Percentiles rank a stretch among this genome's conserved stretches.
Conservation (phyloP, 2,113 vertebrate genomes). For the Rhineura floridana region DNA sequence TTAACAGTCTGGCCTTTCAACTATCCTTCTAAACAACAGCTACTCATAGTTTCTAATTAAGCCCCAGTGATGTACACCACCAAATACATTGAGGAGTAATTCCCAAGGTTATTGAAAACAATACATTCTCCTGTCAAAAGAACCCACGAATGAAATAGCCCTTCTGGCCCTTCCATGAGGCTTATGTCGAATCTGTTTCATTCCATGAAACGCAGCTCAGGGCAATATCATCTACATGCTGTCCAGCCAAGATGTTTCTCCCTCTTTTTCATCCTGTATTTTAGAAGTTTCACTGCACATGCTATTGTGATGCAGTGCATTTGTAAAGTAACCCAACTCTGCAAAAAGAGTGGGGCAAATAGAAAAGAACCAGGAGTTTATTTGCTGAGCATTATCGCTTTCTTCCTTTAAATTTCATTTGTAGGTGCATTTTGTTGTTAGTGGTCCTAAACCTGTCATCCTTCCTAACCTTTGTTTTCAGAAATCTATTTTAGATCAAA, state of each 20-base stretch:
- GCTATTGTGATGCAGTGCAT: slow-evolving; percentile 29
- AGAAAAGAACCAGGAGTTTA: background rate
- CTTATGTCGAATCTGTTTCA: slow-evolving; percentile 51
- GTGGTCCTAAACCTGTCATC: background rate
- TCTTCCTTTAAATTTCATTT: background rate
- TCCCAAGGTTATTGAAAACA: slow-evolving; percentile 63
- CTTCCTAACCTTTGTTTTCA: background rate
- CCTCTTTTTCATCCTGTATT: slow-evolving; percentile 42
- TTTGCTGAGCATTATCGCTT: background rate
- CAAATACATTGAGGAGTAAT: slow-evolving; percentile 41
- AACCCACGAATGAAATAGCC: slow-evolving; percentile 36
- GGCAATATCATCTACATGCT: slow-evolving; percentile 45
- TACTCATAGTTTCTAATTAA: slow-evolving; percentile 1
- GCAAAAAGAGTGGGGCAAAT: background rate
- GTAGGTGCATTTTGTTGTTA: background rate
- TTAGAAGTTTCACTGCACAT: slow-evolving; percentile 29
- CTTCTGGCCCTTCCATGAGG: slow-evolving; percentile 50
- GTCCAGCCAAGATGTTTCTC: slow-evolving; percentile 18
- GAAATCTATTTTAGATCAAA: background rate
- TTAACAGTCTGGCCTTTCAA: background rate
- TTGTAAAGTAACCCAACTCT: slow-evolving; percentile 42
- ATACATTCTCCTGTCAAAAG: slow-evolving; percentile 56
- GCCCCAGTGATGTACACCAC: slow-evolving; percentile 33
- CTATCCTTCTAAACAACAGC: slow-evolving; percentile 44
- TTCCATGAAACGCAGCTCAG: slow-evolving; percentile 63